Evolutionary conservation across 2,113 vertebrate genomes (phyloP).

Genomic region (Chlamydotis undulata): DNA sequence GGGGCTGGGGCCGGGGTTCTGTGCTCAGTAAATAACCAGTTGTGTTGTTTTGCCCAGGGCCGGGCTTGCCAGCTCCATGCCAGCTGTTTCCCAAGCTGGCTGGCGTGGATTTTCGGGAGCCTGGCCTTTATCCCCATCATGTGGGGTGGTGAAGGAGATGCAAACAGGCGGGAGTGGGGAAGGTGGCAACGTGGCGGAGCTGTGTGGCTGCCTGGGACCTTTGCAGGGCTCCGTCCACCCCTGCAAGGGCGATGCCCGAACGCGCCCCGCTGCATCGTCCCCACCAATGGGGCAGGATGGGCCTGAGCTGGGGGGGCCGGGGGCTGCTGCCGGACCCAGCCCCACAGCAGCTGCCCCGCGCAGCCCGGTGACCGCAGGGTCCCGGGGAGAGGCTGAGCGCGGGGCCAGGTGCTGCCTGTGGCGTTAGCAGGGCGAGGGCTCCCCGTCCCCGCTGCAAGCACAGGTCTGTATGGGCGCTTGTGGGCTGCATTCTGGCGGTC

Average conservation of each 20-base stretch:
- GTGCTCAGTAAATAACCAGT: neutral
- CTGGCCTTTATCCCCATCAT: neutral
- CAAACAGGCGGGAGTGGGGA: neutral
- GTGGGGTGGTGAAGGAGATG: neutral
- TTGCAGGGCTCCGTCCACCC: neutral
- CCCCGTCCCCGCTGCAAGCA: neutral
- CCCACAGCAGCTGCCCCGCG: neutral
- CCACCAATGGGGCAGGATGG: neutral
- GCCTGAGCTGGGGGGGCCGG: neutral
- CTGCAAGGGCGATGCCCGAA: neutral
- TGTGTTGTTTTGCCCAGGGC: neutral
- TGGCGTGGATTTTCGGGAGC: neutral
- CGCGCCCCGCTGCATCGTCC: fast-evolving
- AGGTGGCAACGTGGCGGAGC: neutral
- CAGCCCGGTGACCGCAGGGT: neutral
- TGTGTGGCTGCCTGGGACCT: neutral
- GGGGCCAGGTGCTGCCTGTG: neutral
- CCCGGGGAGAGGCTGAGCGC: neutral
- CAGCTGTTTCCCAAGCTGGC: neutral
- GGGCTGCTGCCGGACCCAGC: fast-evolving
- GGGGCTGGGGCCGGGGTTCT: neutral
- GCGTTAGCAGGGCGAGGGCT: neutral
- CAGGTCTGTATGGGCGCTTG: neutral
- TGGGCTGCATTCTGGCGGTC: neutral
- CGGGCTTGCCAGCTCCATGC: neutral